Evolutionary conservation across 2,888 invertebrate genomes (phyloP).

Genomic region (Eustalomyia histrio): DNA sequence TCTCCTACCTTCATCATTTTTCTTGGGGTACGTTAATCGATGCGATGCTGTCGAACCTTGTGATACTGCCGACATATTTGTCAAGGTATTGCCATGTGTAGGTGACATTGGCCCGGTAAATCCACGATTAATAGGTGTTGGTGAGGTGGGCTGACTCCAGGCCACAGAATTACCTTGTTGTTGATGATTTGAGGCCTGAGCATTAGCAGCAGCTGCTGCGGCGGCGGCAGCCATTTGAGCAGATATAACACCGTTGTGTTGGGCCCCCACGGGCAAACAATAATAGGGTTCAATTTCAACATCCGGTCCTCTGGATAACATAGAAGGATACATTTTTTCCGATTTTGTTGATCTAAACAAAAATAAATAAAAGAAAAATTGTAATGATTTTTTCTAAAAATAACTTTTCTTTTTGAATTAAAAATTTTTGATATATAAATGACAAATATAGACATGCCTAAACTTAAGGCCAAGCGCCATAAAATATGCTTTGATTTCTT

Average conservation of each 20-base stretch:
- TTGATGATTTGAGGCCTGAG: slow-evolving; percentile 62
- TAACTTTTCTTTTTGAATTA: no score
- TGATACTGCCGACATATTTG: slow-evolving; percentile 61
- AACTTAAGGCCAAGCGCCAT: not conserved
- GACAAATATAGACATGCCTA: slow-evolving; percentile 41
- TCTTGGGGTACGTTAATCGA: slow-evolving; percentile 84
- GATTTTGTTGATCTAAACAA: slow-evolving; percentile 93
- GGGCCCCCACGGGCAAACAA: slow-evolving; percentile 86
- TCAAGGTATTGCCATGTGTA: slow-evolving; percentile 79
- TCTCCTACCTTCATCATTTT: slow-evolving; percentile 84
- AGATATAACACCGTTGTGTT: slow-evolving; percentile 73
- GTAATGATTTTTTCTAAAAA: slow-evolving; percentile 4
- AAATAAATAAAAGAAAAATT: not conserved
- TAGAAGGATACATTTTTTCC: slow-evolving; percentile 95
- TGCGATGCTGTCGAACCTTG: slow-evolving; percentile 77
- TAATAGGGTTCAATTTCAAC: slow-evolving; percentile 93
- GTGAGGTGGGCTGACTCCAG: slow-evolving; percentile 88
- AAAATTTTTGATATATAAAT: slow-evolving; percentile 7
- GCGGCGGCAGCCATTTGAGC: slow-evolving; percentile 76
- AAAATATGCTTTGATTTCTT: slow-evolving; percentile 23
- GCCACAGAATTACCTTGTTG: slow-evolving; percentile 79
- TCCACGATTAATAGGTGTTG: slow-evolving; percentile 81
- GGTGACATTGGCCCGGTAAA: slow-evolving; percentile 82
- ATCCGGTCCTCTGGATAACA: slow-evolving; percentile 90
- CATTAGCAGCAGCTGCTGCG: slow-evolving; percentile 69